Percentiles rank a stretch among this genome's conserved stretches.
phyloP scores from a whole-genome alignment of 2,888 invertebrate species.

The Lasioglossum malachurum region DNA sequence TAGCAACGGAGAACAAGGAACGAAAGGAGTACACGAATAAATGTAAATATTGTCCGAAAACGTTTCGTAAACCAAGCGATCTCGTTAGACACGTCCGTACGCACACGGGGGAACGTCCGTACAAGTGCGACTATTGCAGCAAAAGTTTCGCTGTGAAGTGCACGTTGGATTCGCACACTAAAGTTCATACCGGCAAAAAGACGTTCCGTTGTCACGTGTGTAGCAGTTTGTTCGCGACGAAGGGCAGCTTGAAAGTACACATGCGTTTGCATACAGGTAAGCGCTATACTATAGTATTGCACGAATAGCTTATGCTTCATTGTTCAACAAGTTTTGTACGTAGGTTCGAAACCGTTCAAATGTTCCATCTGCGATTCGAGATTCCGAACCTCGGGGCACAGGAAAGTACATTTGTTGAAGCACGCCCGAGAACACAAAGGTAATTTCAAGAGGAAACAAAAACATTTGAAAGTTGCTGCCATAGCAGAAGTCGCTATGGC shows the following conservation, averaged over 20 bases:
- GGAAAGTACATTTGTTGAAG: conserved; percentile 87
- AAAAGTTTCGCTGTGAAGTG: conserved; percentile 89
- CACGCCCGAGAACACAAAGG: conserved; percentile 84
- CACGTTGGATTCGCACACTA: conserved; percentile 88
- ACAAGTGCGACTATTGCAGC: conserved; percentile 86
- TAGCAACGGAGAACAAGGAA: conserved; percentile 65
- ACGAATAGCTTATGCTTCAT: not conserved
- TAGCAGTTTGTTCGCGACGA: conserved; percentile 88
- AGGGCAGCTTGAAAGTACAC: conserved; percentile 89
- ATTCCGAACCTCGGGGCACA: conserved; percentile 89
- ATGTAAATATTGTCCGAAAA: conserved; percentile 88
- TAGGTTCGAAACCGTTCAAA: conserved; percentile 87
- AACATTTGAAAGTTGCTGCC: conserved; percentile 71
- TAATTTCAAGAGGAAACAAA: conserved; percentile 66
- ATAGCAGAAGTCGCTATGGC: conserved; percentile 66
- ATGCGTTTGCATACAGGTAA: conserved; percentile 88
- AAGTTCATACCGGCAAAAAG: conserved; percentile 87
- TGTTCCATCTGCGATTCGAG: conserved; percentile 87
- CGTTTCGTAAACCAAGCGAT: conserved; percentile 90
- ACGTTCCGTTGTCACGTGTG: conserved; percentile 88
- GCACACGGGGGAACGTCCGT: conserved; percentile 90
- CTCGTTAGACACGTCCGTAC: conserved; percentile 88
- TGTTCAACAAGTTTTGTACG: not conserved
- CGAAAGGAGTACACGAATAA: conserved; percentile 84
- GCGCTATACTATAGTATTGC: not conserved